Evolutionary conservation across 2,888 invertebrate species (phyloP).

Genomic region (Phortica okadai): DNA sequence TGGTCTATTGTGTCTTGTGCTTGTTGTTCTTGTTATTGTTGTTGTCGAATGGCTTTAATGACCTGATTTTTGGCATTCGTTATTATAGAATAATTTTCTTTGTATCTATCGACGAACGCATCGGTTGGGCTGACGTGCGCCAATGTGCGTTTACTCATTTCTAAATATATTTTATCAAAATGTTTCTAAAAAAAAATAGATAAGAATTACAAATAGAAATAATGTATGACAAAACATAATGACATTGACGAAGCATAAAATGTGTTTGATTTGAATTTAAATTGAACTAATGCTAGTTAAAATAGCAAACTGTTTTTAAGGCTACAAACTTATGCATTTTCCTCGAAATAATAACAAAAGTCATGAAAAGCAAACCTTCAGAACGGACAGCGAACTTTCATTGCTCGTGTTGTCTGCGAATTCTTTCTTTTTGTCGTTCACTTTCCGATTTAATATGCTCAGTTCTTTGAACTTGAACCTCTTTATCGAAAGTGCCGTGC

Average conservation of each 20-base stretch:
- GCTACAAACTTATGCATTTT: too few species aligned
- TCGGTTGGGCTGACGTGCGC: conserved; percentile 3
- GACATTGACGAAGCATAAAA: too few species aligned
- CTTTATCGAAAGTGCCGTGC: not conserved
- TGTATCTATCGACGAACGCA: conserved; percentile 1
- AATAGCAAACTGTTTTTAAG: too few species aligned
- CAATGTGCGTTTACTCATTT: not conserved
- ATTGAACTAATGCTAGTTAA: too few species aligned
- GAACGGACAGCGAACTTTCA: not conserved
- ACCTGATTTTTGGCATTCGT: too few species aligned
- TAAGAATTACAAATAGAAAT: too few species aligned
- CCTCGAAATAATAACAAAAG: not conserved
- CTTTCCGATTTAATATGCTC: not conserved
- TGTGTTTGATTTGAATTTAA: too few species aligned
- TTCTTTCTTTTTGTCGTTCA: not conserved
- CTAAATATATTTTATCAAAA: not conserved
- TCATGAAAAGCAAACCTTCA: not conserved
- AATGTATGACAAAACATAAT: too few species aligned
- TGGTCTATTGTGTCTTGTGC: not conserved
- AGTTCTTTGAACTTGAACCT: not conserved
- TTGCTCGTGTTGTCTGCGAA: not conserved
- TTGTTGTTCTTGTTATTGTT: conserved; percentile 10
- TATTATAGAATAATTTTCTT: too few species aligned
- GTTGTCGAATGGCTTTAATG: too few species aligned
- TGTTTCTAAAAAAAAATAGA: too few species aligned